Percentiles rank a stretch among this genome's conserved stretches.
phyloP scores from a whole-genome alignment of 2,797 vertebrate genomes.

The Epinephelus awoara region DNA sequence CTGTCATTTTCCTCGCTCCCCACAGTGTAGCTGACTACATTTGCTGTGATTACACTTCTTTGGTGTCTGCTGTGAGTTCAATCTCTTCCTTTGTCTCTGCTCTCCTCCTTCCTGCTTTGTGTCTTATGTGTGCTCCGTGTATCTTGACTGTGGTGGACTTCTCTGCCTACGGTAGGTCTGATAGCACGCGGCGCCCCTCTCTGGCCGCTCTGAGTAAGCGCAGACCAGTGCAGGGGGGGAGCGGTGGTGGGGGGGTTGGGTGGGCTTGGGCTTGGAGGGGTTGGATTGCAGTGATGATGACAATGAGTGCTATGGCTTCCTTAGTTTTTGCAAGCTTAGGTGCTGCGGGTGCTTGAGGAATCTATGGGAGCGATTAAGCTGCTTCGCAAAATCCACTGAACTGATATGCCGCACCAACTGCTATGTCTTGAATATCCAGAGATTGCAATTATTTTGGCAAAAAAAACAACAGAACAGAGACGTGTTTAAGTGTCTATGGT shows the following conservation, averaged over 20 bases:
- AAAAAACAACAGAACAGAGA: slow-evolving; percentile 50
- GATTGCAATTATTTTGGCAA: slow-evolving; percentile 68
- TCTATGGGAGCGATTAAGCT: slow-evolving; percentile 79
- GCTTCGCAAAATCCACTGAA: slow-evolving; percentile 85
- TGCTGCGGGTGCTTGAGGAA: slow-evolving; percentile 87
- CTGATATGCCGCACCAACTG: slow-evolving; percentile 84
- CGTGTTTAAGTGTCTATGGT: slow-evolving; percentile 72
- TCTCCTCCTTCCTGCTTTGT: slow-evolving; percentile 83
- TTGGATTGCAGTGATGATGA: slow-evolving; percentile 84
- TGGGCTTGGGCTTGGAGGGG: slow-evolving; percentile 75
- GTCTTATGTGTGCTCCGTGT: slow-evolving; percentile 88
- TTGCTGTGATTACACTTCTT: slow-evolving; percentile 82
- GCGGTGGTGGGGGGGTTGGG: slow-evolving; percentile 36
- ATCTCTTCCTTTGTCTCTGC: slow-evolving; percentile 87
- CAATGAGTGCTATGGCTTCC: slow-evolving; percentile 86
- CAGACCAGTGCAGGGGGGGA: slow-evolving; percentile 76
- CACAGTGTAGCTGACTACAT: slow-evolving; percentile 80
- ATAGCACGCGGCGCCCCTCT: slow-evolving; percentile 82
- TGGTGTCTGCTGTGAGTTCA: slow-evolving; percentile 89
- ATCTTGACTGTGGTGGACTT: slow-evolving; percentile 88
- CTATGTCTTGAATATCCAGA: slow-evolving; percentile 79
- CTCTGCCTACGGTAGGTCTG: slow-evolving; percentile 90
- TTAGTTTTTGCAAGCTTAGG: slow-evolving; percentile 87
- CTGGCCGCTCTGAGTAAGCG: slow-evolving; percentile 86
- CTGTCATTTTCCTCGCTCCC: slow-evolving; percentile 83